Percentiles rank a stretch among this genome's conserved stretches.
Conservation (phyloP, 2,888 invertebrate species). For the Trisateles emortualis region DNA sequence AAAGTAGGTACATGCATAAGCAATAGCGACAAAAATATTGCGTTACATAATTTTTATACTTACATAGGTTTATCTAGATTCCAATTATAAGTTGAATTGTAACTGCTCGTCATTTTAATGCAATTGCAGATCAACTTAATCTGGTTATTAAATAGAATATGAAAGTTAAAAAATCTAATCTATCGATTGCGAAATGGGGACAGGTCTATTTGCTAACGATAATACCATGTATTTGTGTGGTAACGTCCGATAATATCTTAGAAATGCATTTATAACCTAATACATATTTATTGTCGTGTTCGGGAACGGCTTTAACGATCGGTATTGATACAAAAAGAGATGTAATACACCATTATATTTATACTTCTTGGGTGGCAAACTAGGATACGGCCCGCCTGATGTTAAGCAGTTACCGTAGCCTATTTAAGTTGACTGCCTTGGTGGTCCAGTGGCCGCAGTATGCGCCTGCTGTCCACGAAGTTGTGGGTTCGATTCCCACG, state of each 20-base stretch:
- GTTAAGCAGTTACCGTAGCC: no score
- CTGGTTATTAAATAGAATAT: background rate
- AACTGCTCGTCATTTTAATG: background rate
- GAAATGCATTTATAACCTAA: background rate
- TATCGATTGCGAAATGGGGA: constrained; percentile 24
- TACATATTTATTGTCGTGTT: background rate
- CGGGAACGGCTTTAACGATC: no score
- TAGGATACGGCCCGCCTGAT: no score
- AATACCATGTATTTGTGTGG: constrained; percentile 12
- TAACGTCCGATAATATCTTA: constrained; percentile 15
- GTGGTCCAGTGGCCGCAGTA: no score
- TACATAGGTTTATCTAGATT: no score
- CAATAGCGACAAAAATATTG: background rate
- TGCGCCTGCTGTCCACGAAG: no score
- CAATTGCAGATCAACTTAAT: background rate
- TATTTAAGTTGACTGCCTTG: no score
- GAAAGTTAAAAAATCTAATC: background rate
- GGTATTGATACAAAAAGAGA: no score
- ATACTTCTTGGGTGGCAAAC: no score
- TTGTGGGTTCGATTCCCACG: no score
- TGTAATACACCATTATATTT: no score
- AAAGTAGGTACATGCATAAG: background rate
- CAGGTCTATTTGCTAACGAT: constrained; percentile 24
- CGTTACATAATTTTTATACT: no score
- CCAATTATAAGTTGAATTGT: background rate